Evolutionary conservation across 2,888 invertebrate genomes (phyloP).

Genomic region (Drosophila nr. fundita): DNA sequence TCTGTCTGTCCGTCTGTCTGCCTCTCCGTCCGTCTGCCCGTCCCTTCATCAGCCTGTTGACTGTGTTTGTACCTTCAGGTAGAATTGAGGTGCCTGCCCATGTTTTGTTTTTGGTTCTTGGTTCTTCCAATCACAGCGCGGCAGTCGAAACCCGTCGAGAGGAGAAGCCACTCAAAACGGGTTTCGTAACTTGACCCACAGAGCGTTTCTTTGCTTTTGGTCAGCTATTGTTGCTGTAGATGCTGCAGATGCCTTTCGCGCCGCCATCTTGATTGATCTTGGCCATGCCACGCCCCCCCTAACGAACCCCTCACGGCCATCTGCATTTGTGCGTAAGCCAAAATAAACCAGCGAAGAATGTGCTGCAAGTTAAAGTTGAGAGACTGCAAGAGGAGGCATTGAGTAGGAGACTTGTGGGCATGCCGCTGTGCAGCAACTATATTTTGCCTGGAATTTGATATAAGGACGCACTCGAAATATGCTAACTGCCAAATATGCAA

Average conservation of each 20-base stretch:
- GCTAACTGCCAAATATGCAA: constrained; percentile 43
- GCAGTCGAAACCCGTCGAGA: constrained; percentile 39
- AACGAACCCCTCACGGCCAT: constrained; percentile 28
- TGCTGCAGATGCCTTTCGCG: constrained; percentile 26
- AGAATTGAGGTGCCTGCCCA: not conserved
- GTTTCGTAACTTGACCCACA: constrained; percentile 67
- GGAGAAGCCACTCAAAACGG: constrained; percentile 50
- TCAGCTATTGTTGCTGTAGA: constrained; percentile 22
- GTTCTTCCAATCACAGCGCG: constrained; percentile 69
- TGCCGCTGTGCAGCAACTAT: not conserved
- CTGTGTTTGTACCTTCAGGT: not conserved
- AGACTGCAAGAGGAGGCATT: not conserved
- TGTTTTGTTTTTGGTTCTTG: not conserved
- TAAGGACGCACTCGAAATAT: not conserved
- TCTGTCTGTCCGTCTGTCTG: not conserved
- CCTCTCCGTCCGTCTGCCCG: not conserved
- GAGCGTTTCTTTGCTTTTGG: constrained; percentile 28
- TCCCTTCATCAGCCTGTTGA: constrained; percentile 6
- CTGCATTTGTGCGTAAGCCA: constrained; percentile 15
- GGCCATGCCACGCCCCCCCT: constrained; percentile 43
- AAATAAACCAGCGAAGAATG: not conserved
- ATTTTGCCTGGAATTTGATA: not conserved
- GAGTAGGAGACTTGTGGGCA: not conserved
- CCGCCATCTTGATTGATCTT: constrained; percentile 47
- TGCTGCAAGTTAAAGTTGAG: constrained; percentile 1